Base-by-base conservation (phyloP, 2,113 vertebrate genomes). In the Poecilia latipinna region DNA sequence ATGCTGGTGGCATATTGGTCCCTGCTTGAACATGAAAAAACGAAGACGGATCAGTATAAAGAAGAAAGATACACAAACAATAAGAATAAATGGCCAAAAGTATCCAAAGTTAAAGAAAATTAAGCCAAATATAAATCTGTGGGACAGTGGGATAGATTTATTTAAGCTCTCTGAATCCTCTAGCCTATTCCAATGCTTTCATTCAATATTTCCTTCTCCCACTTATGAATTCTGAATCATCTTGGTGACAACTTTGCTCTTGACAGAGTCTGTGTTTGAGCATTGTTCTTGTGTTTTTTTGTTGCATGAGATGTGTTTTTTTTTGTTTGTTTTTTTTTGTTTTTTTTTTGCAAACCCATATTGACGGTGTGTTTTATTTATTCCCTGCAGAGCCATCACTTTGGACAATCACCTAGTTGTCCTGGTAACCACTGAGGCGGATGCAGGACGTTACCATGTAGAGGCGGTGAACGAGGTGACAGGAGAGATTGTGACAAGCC, bases 381-480 rank as follows among this genome's bases (percentile, higher is more conserved):
- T 85, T 66, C 71, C 61, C 86, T 39, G 79, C 82, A 98, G 97
- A 93, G 93, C 96, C 80, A 95, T 97, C 91, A 96, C 96, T 0
- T 81, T 96, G 90, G 95, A 97, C 84, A 97, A 97, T 82, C 96
- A 97, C 80, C 93, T 98, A 84, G 96, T 97, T 74, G 95, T 98
- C 88, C 93, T 98, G 69, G 94, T 94, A 0, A 94, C 94, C 0
- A 87, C 92, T 0, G 73, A 78, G 0, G 13, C 61, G 0, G 97
- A 98, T 0, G 86, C 95, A 0, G 97, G 97, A 32, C 86, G 93
- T 6, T 98, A 98, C 91, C 95, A 97, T 0, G 95, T 89, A 3
- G 96, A 97, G 84, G 97, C 96, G 0, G 96, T 98, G 71, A 98
- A 98, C 0, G 97, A 97, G 81, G 93, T 93, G 86, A 97, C 95